Base-by-base conservation (phyloP, 2,113 vertebrate species). In the Poeciliopsis occidentalis region DNA sequence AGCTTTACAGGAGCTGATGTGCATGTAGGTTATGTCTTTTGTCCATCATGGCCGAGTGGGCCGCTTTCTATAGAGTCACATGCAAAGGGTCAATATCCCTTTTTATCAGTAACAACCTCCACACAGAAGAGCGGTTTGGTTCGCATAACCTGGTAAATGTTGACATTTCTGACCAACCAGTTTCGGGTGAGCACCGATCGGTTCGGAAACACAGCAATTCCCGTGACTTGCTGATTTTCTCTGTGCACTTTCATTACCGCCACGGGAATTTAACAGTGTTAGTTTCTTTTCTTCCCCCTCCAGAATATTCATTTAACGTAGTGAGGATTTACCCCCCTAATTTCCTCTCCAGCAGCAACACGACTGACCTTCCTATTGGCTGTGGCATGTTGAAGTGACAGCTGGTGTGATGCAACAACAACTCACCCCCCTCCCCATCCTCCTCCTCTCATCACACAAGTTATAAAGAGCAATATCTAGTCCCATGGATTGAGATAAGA, bases 391-490 rank as follows among this genome's bases (percentile, higher is more conserved):
- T 74, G 78, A 73, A 89, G 85, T 80, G 89, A 92, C 93, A 95
- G 92, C 92, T 93, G 89, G 88, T 79, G 84, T 94, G 93, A 94
- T 91, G 93, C 90, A 94, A 94, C 76, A 84, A 85, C 80, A 71
- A 37, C 34, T 37, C 34, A 12, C 34, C 34, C 34, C 32, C 34
- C 34, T 37, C 34, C 34, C 34, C 34, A 12, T 37, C 34, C 34
- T 37, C 34, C 34, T 77, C 85, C 89, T 86, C 85, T 72, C 81
- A 76, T 86, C 41, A 81, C 80, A 88, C 81, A 88, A 90, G 90
- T 92, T 89, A 91, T 94, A 93, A 94, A 94, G 90, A 94, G 92
- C 90, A 94, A 92, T 92, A 95, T 94, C 91, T 89, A 86, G 80
- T 89, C 91, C 93, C 76, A 82, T 85, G 92, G 90, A 92, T 92